phyloP scores from a whole-genome alignment of 1,140 invertebrate species.

The Mercenaria mercenaria region DNA sequence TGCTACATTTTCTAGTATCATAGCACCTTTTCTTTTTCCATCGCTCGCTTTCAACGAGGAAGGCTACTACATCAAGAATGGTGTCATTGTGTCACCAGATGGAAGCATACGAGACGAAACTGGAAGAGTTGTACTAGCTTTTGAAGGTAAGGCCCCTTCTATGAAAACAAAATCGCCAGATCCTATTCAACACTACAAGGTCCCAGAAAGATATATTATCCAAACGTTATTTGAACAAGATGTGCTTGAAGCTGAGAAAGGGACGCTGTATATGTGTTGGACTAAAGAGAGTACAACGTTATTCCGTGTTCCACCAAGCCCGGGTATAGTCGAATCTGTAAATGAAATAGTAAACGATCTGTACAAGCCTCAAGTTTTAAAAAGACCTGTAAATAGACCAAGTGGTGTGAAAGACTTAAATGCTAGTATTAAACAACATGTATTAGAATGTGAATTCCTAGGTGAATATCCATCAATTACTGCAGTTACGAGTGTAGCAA shows the following conservation, averaged over 20 bases:
- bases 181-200: not conserved
- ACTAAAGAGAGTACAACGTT: not conserved
- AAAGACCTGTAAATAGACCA: no score
- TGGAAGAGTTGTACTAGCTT: not conserved
- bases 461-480: no score
- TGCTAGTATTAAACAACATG: no score
- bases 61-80: not conserved
- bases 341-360: no score
- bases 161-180: not conserved
- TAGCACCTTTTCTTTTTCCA: constrained; percentile 19
- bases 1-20: constrained; percentile 16
- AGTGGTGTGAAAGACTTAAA: no score
- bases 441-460: no score
- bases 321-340: no score
- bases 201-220: not conserved
- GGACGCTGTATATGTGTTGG: not conserved
- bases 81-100: constrained; percentile 44
- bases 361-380: no score
- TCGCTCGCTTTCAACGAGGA: not conserved
- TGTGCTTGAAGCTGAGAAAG: not conserved
- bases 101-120: not conserved
- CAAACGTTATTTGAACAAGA: not conserved
- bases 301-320: no score
- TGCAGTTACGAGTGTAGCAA: no score
- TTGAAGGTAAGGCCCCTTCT: not conserved